Evolutionary conservation across 2,888 invertebrate genomes (phyloP), one percentile per base, ranked within the genome.

Genomic region (Drosophila mimetica): DNA sequence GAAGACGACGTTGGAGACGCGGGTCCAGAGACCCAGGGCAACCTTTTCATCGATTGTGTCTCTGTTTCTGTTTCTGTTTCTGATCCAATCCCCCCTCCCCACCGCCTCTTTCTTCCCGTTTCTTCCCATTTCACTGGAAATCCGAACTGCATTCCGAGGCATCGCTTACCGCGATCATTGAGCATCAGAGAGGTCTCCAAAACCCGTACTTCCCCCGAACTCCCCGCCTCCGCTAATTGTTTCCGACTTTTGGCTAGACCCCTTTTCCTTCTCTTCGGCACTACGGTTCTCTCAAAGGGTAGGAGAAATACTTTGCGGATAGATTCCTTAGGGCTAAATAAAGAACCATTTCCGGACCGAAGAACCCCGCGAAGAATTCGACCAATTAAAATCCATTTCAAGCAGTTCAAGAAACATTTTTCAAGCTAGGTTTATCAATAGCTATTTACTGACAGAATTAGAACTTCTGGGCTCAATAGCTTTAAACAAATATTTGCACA

Each of bases 31-130:
- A 72, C 53, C 55, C 52, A 52, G 16, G 55, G 53, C 59, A 82
- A 82, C 81, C 81, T 76, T 86, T 80, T 82, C 84, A 86, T 86
- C 86, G 86, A 83, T 79, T 83, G 81, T 80, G 80, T 77, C 72
- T 70, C 59, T 71, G 51, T 69, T 73, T 57, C 74, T 80, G 80
- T 77, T 71, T 67, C 61, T 69, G 51, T 69, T 75, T 55, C 73
- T n/a, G 74, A 71, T 67, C 61, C 50, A 22, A 4, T n/a, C 39
- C 69, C 74, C 74, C 54, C 54, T 18, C 13, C 9, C 42, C 20
- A 30, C 20, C 28, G 20, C 28, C 30, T 16, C 14, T 32, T 14
- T 28, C 48, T 22, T 50, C 42, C 59, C 57, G 48, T 44, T 39
- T 59, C n/a, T n/a, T n/a, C n/a, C n/a, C 59, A 76, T 78, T 82